These are phyloP conservation scores for Hesperia comma DNA, from an alignment of 2,888 invertebrate genomes.

Conservation along the genomic window DNA sequence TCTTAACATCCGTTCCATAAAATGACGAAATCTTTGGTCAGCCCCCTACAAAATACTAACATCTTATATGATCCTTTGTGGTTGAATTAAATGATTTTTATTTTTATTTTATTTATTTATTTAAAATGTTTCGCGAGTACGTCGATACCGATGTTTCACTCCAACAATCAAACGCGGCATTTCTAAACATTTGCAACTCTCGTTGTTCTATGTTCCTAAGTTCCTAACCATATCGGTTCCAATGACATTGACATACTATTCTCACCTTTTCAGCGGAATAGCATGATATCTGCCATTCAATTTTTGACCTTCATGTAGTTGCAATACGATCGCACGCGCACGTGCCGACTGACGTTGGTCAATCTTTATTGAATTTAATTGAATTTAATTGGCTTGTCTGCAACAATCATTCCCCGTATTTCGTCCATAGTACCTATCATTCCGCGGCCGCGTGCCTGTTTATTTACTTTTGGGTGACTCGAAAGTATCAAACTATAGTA, in stretches of 20 bases:
- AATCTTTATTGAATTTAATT: conserved; percentile 34
- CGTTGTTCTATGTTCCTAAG: conserved; percentile 8
- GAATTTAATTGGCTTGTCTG: conserved; percentile 34
- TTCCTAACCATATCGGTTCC: conserved; percentile 27
- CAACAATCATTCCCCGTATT: conserved; percentile 20
- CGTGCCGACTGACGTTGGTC: conserved; percentile 16
- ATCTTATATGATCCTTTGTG: too few relatives aligned
- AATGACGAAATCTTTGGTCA: too few relatives aligned
- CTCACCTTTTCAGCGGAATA: conserved; percentile 32
- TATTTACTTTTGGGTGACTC: conserved; percentile 3
- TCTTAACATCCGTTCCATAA: too few relatives aligned
- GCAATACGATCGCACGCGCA: conserved; percentile 29
- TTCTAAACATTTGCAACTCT: background rate
- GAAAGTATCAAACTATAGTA: background rate
- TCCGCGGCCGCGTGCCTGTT: conserved; percentile 9
- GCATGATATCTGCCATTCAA: conserved; percentile 22
- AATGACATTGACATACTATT: conserved; percentile 36
- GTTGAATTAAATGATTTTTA: too few relatives aligned
- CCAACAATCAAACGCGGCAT: too few relatives aligned
- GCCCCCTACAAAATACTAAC: too few relatives aligned
- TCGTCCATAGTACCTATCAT: conserved; percentile 13
- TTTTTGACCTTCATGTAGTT: conserved; percentile 21
- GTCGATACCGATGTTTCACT: too few relatives aligned
- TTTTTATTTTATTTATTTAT: too few relatives aligned
- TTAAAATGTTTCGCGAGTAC: too few relatives aligned